Conservation (phyloP, 2,888 invertebrate genomes). For the Thymelicus acteon region DNA sequence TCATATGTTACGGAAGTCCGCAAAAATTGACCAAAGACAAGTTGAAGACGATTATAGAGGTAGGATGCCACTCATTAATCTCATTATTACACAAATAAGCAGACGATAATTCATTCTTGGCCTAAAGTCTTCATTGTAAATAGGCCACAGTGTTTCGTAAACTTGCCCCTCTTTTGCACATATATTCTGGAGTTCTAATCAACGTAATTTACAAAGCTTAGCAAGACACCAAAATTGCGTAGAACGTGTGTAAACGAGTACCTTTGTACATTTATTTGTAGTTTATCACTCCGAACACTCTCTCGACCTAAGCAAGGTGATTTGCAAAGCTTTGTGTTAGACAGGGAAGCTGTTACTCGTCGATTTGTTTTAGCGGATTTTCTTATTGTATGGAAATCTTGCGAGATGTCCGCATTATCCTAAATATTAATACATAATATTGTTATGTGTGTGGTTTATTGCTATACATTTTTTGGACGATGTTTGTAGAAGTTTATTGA, state of each 20-base stretch:
- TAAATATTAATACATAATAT: no score
- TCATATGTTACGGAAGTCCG: no score
- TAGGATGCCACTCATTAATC: no score
- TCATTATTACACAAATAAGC: no score
- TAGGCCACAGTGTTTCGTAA: background rate
- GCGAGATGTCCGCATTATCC: background rate
- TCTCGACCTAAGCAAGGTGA: constrained; percentile 23
- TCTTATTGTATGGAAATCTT: constrained; percentile 15
- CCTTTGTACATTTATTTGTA: constrained; percentile 8
- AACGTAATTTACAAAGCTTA: background rate
- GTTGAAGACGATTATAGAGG: no score
- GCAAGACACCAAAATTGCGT: constrained; percentile 2
- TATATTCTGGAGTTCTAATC: background rate
- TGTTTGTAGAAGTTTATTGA: no score
- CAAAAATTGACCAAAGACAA: no score
- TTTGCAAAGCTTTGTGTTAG: constrained; percentile 34
- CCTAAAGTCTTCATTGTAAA: no score
- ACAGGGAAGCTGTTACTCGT: constrained; percentile 17
- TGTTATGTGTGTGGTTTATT: no score
- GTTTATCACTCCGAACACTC: constrained; percentile 9
- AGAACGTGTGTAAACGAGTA: background rate
- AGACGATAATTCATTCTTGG: no score
- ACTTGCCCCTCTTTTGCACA: background rate
- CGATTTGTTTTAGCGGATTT: constrained; percentile 30
- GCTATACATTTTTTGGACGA: no score